Evolutionary conservation across 2,797 vertebrate genomes (phyloP).

Genomic region (Lophura swinhoii): DNA sequence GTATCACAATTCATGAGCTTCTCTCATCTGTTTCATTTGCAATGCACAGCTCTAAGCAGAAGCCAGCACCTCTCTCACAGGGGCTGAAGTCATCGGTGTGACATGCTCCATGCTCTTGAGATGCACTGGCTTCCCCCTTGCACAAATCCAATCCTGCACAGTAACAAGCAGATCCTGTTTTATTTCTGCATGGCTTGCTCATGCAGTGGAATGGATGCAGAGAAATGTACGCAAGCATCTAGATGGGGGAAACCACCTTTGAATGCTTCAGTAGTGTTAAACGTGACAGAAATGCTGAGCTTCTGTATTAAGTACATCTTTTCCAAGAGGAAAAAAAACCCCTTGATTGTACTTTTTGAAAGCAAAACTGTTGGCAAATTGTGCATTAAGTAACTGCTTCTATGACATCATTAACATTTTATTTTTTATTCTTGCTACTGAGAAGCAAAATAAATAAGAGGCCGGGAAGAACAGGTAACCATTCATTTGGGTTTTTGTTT

Average conservation of each 20-base stretch:
- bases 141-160: not conserved
- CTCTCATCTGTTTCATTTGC: rapidly evolving
- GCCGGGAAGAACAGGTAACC: not conserved
- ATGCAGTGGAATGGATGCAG: not conserved
- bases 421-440: not conserved
- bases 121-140: not conserved
- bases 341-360: not conserved
- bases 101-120: not conserved
- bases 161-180: not conserved
- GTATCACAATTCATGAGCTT: rapidly evolving
- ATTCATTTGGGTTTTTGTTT: not conserved
- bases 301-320: not conserved
- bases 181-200: not conserved
- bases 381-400: not conserved
- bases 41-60: not conserved
- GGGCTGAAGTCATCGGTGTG: not conserved
- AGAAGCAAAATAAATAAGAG: not conserved
- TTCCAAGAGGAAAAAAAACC: not conserved
- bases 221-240: not conserved
- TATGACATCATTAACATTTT: not conserved
- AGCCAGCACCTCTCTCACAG: not conserved
- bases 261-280: not conserved
- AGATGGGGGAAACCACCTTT: not conserved
- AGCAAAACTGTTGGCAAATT: not conserved
- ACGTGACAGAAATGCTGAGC: not conserved